Base-by-base conservation (phyloP, 2,797 vertebrate genomes). In the Mormyrops attenuatus region DNA sequence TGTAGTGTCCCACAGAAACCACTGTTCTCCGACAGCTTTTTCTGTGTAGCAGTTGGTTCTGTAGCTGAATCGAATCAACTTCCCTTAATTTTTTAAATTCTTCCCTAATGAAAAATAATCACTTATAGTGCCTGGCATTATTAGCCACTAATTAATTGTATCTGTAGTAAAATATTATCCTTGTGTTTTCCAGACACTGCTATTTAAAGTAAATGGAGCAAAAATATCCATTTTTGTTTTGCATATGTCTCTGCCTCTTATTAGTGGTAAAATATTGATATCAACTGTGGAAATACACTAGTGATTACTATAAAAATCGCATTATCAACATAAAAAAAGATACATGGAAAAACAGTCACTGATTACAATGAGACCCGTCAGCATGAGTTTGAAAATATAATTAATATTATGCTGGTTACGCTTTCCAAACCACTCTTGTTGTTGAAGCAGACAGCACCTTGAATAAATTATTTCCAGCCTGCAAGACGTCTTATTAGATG, bases 31-130 rank as follows among this genome's bases (percentile, higher is more conserved):
- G 0, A 63, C 17, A 7, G n/a, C 69, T 17, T 66, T 8, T 49
- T 69, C 22, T 66, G 38, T 38, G 52, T 49, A 88, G 41, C 60
- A 60, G 53, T 57, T 87, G 38, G 20, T 60, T 87, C 7, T 57
- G 7, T 60, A 5, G 1, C 53, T 53, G 17, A 87, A 87, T 8
- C 1, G 9, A 44, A 87, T 60, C 53, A 57, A 22, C 41, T 87
- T 55, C 30, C 34, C 30, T 60, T 87, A n/a, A 87, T 87, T 41
- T 87, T 55, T 60, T 63, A 5, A 87, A 87, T 87, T 88, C 66
- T 44, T 69, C 41, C 34, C 49, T 52, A 69, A 60, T 60, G 53
- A 87, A 87, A 7, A 60, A 87, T 87, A 87, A 87, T 60, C 86
- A 60, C 53, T 87, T 60, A 30, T 34, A 50, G 84, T 53, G 85